Base-by-base conservation (phyloP, 2,113 vertebrate genomes). In the Caloenas nicobarica region DNA sequence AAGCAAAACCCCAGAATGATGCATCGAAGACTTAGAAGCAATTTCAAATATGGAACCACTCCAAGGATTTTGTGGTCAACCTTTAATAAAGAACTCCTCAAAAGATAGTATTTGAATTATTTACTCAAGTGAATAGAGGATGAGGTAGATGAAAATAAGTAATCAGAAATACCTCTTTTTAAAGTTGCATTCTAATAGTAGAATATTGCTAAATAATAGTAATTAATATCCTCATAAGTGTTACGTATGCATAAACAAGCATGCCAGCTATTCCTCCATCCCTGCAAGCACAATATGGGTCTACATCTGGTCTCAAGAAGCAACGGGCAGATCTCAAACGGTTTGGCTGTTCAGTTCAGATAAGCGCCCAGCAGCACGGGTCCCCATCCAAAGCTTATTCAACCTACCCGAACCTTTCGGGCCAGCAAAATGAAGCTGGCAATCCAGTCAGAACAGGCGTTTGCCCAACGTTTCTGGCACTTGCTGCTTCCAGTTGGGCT, bases 361-460 rank as follows among this genome's bases (percentile, higher is more conserved):
- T 8, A 51, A 74, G 82, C 4, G 5, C 74, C 88, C 91, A 95
- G 88, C 48, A 95, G 77, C 54, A 24, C 1, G 16, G 81, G 57
- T 64, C 53, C 80, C 65, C 2, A 76, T 81, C 96, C 96, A 96
- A 95, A 86, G 95, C 92, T 96, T 79, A 73, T 81, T 79, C 95
- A 93, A 29, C 95, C 95, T 48, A 96, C 96, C 96, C 96, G 92
- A 84, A 89, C 92, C 91, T 93, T 88, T 22, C 26, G 93, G 93
- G 86, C 73, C 48, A 1, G 88, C 86, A 93, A 93, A 94, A 81
- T 0, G 7, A 54, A 60, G 77, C 92, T 96, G 95, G 95, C 93
- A 91, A 66, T 16, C 26, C 36, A 3, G 0, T 15, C 80, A 72
- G 72, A 94, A 78, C 86, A 91, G 86, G 76, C 38, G 1, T 33